Evolutionary conservation across 2,888 invertebrate species (phyloP), one percentile per base, ranked within the genome.

Genomic region (Hirtodrosophila trivittata): DNA sequence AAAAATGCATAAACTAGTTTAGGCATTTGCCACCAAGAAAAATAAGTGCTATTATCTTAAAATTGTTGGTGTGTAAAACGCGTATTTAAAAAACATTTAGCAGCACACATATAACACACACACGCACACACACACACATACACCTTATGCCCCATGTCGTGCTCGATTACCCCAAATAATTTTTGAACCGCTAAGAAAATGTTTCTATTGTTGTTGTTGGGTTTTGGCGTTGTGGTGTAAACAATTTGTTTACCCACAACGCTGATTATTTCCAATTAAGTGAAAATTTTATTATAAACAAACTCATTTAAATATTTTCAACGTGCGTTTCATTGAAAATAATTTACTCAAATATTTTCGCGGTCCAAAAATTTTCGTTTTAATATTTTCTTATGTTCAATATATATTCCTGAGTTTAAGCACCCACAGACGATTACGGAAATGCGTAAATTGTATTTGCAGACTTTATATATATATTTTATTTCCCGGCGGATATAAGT

Each of bases 221-320:
- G 32, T 62, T 35, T 56, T 69, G 54, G 47, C 58, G 14, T 30
- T 59, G 55, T 43, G 56, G 33, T 65, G 74, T 73, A 68, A 76
- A 63, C 71, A 77, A 68, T 65, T 76, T 73, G 75, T 76, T 72
- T 76, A 68, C 54, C 64, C 57, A 56, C 66, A 77, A 75, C 67
- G 67, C 72, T 84, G 82, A 86, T 82, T 84, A 81, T 86, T 78
- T 86, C 78, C 85, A 86, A 86, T 86, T 85, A 82, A 86, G 85
- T 85, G 87, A 82, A 82, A 86, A 86, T 82, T 82, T 86, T 86
- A 82, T 86, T 82, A 85, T 82, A 82, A 86, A 86, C 87, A 82
- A 81, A 73, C 75, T 65, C 55, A 80, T 80, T 86, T 80, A 81
- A 86, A 86, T 81, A 80, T 84, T 86, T 77, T 69, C 66, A 60